A percentile compares a stretch with the other conserved stretches of the same genome.
Evolutionary conservation across 37 sponge, comb jelly and placozoan genomes (phyloP).

Genomic region (Lycopodina hypogea): DNA sequence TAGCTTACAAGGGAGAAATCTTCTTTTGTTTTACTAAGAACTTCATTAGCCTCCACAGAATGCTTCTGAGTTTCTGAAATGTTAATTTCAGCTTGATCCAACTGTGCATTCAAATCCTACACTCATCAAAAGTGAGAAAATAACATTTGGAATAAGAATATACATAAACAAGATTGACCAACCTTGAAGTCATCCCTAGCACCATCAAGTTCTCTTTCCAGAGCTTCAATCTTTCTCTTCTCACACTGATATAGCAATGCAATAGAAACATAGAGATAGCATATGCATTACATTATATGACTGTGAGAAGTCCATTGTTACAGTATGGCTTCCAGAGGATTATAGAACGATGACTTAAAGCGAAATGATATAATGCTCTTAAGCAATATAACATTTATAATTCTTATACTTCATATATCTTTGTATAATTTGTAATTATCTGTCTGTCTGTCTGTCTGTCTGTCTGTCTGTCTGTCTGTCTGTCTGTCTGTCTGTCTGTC

Average conservation of each 20-base stretch:
- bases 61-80: neutral
- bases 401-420: too few relatives aligned
- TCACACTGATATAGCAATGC: constrained; percentile 20
- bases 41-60: neutral
- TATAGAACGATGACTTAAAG: too few relatives aligned
- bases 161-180: too few relatives aligned
- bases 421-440: too few relatives aligned
- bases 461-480: too few relatives aligned
- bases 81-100: constrained; percentile 40
- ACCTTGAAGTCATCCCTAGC: constrained; percentile 55
- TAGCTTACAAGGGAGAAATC: constrained; percentile 20
- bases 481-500: too few relatives aligned
- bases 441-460: too few relatives aligned
- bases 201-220: constrained; percentile 63
- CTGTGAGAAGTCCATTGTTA: neutral
- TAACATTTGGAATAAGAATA: too few relatives aligned
- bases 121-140: neutral
- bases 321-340: neutral
- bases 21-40: neutral
- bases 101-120: constrained; percentile 53
- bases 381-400: too few relatives aligned
- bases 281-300: too few relatives aligned
- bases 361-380: too few relatives aligned
- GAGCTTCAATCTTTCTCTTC: constrained; percentile 31
- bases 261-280: too few relatives aligned